Evolutionary conservation across 1,140 invertebrate genomes (phyloP).

Genomic region (Drosophila ogumai): DNA sequence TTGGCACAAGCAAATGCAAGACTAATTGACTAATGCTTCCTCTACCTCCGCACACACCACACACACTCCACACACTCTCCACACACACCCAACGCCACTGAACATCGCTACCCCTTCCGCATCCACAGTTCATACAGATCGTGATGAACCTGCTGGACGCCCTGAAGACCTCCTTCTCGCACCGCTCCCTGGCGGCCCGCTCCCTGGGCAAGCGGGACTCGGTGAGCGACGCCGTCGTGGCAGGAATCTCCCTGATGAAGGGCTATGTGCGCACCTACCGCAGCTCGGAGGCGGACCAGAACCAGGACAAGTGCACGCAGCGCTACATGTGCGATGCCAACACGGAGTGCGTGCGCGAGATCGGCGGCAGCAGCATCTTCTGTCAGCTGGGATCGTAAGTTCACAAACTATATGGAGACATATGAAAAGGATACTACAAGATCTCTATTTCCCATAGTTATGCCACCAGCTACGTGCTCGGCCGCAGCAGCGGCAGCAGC

Average conservation of each 20-base stretch:
- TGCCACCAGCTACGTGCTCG: constrained; percentile 92
- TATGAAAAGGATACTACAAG: neutral
- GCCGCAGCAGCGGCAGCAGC: constrained; percentile 89
- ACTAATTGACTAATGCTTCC: constrained; percentile 79
- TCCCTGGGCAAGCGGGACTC: constrained; percentile 93
- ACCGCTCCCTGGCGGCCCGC: constrained; percentile 92
- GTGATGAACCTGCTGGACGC: constrained; percentile 95
- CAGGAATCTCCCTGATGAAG: constrained; percentile 94
- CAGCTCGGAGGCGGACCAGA: constrained; percentile 85
- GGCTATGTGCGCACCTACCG: constrained; percentile 94
- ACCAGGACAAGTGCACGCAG: constrained; percentile 90
- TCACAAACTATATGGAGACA: too few relatives aligned
- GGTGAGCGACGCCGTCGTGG: constrained; percentile 93
- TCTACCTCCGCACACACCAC: constrained; percentile 23
- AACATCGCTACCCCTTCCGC: constrained; percentile 71
- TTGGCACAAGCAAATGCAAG: constrained; percentile 72
- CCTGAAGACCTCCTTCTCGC: constrained; percentile 95
- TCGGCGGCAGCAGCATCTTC: constrained; percentile 93
- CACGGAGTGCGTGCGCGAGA: constrained; percentile 92
- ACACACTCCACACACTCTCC: constrained; percentile 32
- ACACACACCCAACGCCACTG: constrained; percentile 47
- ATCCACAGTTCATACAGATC: constrained; percentile 95
- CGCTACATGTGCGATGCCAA: constrained; percentile 95
- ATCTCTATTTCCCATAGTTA: constrained; percentile 87
- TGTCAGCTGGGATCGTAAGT: constrained; percentile 97